These are phyloP conservation scores for Subacronicta megacephala DNA, from an alignment of 2,888 invertebrate species.

Conservation along the genomic window DNA sequence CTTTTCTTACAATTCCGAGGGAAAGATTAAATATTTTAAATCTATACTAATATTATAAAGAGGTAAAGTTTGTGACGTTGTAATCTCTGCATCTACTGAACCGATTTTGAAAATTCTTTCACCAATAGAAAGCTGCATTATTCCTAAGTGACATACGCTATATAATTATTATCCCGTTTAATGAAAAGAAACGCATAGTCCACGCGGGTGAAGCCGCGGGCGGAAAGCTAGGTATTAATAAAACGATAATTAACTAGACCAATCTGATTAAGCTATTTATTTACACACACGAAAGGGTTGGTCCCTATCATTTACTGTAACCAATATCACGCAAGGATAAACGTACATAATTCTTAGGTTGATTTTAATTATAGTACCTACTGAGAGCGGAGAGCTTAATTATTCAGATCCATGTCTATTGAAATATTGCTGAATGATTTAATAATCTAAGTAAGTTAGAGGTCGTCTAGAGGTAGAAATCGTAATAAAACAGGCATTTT, in stretches of 20 bases:
- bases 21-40: too few species aligned
- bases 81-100: too few species aligned
- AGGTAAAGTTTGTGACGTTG: too few species aligned
- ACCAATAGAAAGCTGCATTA: too few species aligned
- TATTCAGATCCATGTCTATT: not conserved
- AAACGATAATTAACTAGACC: conserved; percentile 15
- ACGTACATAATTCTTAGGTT: conserved; percentile 43
- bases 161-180: too few species aligned
- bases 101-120: too few species aligned
- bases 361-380: conserved; percentile 30
- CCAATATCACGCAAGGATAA: conserved; percentile 25
- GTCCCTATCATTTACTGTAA: conserved; percentile 33
- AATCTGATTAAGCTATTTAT: conserved; percentile 44
- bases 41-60: too few species aligned
- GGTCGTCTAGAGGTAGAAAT: not conserved
- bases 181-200: too few species aligned
- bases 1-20: conserved; percentile 1
- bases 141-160: too few species aligned
- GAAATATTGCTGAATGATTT: not conserved
- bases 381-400: not conserved
- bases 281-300: conserved; percentile 32
- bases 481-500: too few species aligned
- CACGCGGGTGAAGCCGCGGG: too few species aligned
- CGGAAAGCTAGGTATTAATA: too few species aligned
- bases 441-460: not conserved